Evolutionary conservation across 2,888 invertebrate genomes (phyloP), one percentile per base, ranked within the genome.

Genomic region (Arenicola marina): DNA sequence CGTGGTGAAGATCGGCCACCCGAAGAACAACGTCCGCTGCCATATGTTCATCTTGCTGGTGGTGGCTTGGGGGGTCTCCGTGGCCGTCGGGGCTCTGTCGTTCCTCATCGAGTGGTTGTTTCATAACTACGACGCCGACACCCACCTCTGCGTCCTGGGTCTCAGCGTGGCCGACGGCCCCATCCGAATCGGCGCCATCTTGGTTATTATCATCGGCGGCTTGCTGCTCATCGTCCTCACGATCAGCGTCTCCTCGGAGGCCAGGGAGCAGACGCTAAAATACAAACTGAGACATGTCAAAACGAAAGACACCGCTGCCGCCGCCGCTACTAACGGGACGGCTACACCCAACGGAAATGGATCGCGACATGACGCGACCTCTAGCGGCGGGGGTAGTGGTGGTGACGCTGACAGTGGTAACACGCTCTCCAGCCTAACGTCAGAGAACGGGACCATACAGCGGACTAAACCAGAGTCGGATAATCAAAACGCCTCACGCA

Each of bases 261-360:
- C 48, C 48, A 48, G 48, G 26, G 48, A 11, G n/a, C 48, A n/a
- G 48, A 7, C 48, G n/a, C 48, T 48, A 7, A 48, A 48, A 24
- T 48, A n/a, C 26, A 48, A 48, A 48, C 48, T 48, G 48, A 11
- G 11, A 11, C 18, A 48, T 7, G 48, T 24, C 48, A 48, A 7
- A 48, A 24, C 7, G n/a, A 24, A 38, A 18, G 18, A 15, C 38
- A 38, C 18, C 38, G 48, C 11, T 24, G 26, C 24, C n/a, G 24
- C 48, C 26, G n/a, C 26, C n/a, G 48, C 11, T 11, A 48, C 48
- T 11, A 11, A 11, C 15, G 48, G 7, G n/a, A 24, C 24, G n/a
- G 26, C 15, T n/a, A 38, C 38, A 11, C 38, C 38, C 11, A 38
- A 11, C 11, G 11, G 18, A 11, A 38, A 38, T 15, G 11, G 18